A percentile compares a stretch with the other conserved stretches of the same genome.
Conservation (phyloP, 2,113 vertebrate genomes). For the Rhegmatorhina hoffmannsi region DNA sequence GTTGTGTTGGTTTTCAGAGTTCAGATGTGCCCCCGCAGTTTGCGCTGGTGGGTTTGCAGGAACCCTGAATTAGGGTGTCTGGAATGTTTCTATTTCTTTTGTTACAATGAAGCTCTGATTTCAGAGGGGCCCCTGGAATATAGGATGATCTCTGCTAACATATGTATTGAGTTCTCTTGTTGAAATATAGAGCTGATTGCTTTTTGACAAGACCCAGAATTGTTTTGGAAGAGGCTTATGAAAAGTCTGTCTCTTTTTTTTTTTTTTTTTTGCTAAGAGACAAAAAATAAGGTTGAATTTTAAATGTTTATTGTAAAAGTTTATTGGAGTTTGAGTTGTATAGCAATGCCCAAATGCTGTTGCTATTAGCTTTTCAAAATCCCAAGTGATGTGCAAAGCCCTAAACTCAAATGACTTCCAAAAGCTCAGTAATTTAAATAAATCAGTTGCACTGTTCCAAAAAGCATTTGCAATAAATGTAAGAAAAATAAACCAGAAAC, state of each 20-base stretch:
- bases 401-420: neutral
- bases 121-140: neutral
- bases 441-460: neutral
- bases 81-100: neutral
- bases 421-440: neutral
- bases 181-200: neutral
- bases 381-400: neutral
- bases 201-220: neutral
- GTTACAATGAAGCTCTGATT: neutral
- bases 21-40: neutral
- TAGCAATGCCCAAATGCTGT: neutral
- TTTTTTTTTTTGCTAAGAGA: neutral
- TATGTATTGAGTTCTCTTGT: neutral
- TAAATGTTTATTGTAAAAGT: neutral
- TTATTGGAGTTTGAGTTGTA: neutral
- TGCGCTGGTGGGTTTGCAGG: neutral
- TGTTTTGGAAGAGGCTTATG: neutral
- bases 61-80: neutral
- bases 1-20: neutral
- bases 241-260: neutral
- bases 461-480: neutral
- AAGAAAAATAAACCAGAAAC: neutral
- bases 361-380: neutral
- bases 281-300: neutral
- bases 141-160: neutral